Base-by-base conservation (phyloP, 1,140 invertebrate species). In the Hyposmocoma kahamanoa region DNA sequence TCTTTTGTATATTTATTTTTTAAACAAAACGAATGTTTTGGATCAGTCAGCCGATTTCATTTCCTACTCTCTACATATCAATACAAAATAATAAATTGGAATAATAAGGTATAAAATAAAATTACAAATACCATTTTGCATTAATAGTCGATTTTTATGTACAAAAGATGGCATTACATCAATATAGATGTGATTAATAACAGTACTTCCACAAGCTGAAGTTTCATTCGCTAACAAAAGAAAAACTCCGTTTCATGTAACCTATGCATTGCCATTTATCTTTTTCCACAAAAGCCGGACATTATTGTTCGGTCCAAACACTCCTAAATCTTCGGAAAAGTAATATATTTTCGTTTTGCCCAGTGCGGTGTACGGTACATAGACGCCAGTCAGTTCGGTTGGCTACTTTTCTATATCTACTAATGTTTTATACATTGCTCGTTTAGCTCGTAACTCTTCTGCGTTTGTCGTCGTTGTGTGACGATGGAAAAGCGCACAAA, bases 291-390 rank as follows among this genome's bases (percentile, higher is more conserved):
- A 87, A 87, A 86, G 85, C 84, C 72, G 83, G 85, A 87, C 85
- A 87, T 87, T 87, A 87, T 87, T 86, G 85, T 85, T 84, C 81
- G 85, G 84, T 86, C 85, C 83, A 86, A 86, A 86, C 81, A 84
- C 83, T 81, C 78, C 73, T 87, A 87, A 87, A 87, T 87, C 84
- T 87, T 80, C 78, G 78, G 72, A 79, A 83, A 79, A 86, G 85
- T 83, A 86, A 87, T 87, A 86, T 87, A 87, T 85, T 78, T 85
- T 85, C 82, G 82, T 85, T 85, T 83, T 85, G 77, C 72, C 71
- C 79, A 78, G 64, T 82, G 82, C 72, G 79, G 81, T 78, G 67
- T 63, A 67, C 61, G 71, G 59, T 76, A 74, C 68, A 75, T 73
- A 75, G 69, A 75, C 70, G 77, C 67, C 68, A 75, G 74, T 75